Conservation (phyloP, 2,113 vertebrate genomes). For the Rattus rattus region DNA sequence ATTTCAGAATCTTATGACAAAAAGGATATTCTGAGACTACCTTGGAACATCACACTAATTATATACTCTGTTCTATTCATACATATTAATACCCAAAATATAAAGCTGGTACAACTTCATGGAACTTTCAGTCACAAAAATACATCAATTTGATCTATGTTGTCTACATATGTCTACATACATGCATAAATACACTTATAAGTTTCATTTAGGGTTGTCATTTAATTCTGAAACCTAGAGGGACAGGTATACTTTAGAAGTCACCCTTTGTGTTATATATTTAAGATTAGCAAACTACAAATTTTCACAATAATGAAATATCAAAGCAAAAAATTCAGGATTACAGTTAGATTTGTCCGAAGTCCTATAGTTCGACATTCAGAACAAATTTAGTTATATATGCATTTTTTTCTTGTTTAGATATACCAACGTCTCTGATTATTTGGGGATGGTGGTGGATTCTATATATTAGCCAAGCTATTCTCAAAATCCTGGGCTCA, state of each 20-base stretch:
- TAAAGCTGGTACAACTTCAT: neutral
- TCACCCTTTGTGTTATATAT: neutral
- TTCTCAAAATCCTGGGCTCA: neutral
- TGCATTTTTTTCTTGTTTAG: neutral
- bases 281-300: constrained; percentile 3
- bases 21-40: constrained; percentile 9
- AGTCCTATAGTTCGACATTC: neutral
- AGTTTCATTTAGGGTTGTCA: constrained; percentile 22
- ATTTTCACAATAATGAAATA: constrained; percentile 35
- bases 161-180: neutral
- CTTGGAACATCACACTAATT: constrained; percentile 46
- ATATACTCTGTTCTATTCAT: constrained; percentile 17
- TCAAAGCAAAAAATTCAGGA: constrained; percentile 47
- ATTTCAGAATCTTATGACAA: neutral
- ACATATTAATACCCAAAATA: constrained; percentile 17
- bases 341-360: neutral
- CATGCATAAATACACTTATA: neutral
- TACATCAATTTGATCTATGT: neutral
- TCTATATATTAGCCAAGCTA: neutral
- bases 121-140: constrained; percentile 35
- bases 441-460: neutral
- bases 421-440: neutral
- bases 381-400: neutral
- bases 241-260: neutral
- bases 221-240: constrained; percentile 9